These are phyloP conservation scores for Calcarius lapponicus DNA, from an alignment of 2,797 vertebrate genomes.

Conservation along the genomic window DNA sequence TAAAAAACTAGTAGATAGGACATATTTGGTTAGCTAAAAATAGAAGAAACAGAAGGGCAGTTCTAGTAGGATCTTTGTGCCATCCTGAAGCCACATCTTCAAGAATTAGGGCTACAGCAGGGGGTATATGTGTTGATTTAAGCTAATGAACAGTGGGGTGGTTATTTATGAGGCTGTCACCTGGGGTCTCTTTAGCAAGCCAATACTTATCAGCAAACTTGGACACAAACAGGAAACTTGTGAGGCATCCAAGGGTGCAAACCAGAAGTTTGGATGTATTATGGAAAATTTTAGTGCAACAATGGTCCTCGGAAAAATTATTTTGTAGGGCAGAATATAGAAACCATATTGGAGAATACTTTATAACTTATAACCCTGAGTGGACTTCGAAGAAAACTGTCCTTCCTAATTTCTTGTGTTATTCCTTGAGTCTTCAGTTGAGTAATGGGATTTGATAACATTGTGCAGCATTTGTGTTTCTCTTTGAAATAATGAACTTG, in stretches of 20 bases:
- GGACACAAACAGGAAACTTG: neutral
- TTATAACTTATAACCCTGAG: neutral
- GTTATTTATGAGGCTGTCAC: neutral
- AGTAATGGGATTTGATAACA: neutral
- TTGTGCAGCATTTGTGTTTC: neutral
- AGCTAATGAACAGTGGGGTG: neutral
- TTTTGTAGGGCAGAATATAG: neutral
- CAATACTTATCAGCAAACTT: neutral
- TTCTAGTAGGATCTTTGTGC: neutral
- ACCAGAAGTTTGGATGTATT: neutral
- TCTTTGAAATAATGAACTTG: neutral
- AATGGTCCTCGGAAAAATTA: neutral
- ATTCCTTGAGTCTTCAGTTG: neutral
- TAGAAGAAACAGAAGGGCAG: neutral
- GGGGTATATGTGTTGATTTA: neutral
- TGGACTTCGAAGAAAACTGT: neutral
- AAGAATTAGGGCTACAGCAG: neutral
- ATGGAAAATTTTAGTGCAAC: neutral
- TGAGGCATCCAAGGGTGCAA: neutral
- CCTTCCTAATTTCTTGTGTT: neutral
- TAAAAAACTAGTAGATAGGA: neutral
- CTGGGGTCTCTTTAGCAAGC: neutral
- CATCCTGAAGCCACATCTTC: neutral
- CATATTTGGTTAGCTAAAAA: neutral
- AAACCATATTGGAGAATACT: neutral